phyloP scores from a whole-genome alignment of 2,113 vertebrate species.

The Triplophysa dalaica region DNA sequence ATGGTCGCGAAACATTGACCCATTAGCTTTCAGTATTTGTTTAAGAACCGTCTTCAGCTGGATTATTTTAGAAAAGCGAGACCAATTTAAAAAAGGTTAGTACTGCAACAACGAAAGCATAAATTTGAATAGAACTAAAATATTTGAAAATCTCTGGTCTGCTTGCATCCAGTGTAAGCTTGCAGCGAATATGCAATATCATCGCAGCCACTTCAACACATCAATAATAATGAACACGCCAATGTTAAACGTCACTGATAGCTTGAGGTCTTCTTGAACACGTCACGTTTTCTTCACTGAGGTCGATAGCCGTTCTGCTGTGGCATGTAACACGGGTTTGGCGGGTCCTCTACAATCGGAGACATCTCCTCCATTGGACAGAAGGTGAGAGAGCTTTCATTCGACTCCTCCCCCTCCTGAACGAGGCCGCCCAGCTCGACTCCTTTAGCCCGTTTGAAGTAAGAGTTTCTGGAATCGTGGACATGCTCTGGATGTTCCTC shows the following conservation, averaged over 20 bases:
- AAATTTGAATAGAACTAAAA: neutral
- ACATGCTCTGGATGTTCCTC: conserved; percentile 80
- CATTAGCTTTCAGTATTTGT: too few species aligned
- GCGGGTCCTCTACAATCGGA: conserved; percentile 45
- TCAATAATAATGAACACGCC: neutral
- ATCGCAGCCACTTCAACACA: neutral
- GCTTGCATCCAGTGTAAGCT: neutral
- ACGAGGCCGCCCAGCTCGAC: conserved; percentile 59
- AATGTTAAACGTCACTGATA: neutral
- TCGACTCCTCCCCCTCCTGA: conserved; percentile 67
- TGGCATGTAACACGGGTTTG: conserved; percentile 78
- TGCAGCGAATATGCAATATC: neutral
- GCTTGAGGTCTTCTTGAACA: neutral
- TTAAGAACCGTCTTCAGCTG: neutral
- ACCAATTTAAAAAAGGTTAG: neutral
- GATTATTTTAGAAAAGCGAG: neutral
- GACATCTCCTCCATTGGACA: conserved; percentile 68
- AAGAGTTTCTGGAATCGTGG: conserved; percentile 61
- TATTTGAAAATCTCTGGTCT: too few species aligned
- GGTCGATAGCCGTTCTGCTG: conserved; percentile 89
- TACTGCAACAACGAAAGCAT: neutral
- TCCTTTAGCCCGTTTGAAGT: conserved; percentile 72
- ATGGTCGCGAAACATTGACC: too few species aligned
- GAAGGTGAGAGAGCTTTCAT: conserved; percentile 64
- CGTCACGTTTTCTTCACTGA: conserved; percentile 69